Percentiles rank a stretch among this genome's conserved stretches.
These are phyloP conservation scores for Leptinotarsa lineolata DNA, from an alignment of 1,140 invertebrate species.

Conservation along the genomic window DNA sequence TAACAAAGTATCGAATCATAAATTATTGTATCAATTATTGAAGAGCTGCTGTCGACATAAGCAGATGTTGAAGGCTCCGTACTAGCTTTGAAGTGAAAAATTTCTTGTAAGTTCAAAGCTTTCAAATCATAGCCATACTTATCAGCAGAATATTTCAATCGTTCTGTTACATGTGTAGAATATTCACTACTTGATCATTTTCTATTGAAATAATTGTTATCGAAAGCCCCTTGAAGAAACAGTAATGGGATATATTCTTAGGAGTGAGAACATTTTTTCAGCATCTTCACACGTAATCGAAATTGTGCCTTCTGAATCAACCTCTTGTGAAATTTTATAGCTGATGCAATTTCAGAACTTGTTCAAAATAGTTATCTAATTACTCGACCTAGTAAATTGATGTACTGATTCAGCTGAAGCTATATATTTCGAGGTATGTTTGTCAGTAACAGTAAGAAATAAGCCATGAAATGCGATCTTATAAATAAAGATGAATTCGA, in stretches of 20 bases:
- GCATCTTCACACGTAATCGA: conserved; percentile 19
- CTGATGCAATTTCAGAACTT: conserved; percentile 31
- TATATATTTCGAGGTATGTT: conserved; percentile 30
- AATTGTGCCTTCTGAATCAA: conserved; percentile 25
- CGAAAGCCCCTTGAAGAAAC: conserved; percentile 37
- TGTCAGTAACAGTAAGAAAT: conserved; percentile 27
- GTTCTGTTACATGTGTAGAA: conserved; percentile 35
- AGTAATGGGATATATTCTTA: conserved; percentile 27
- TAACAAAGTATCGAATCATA: too few relatives aligned
- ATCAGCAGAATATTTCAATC: conserved; percentile 27
- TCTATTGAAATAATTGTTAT: conserved; percentile 36
- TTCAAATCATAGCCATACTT: conserved; percentile 13
- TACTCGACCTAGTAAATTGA: not conserved
- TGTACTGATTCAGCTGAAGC: conserved; percentile 10
- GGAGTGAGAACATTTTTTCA: conserved; percentile 8
- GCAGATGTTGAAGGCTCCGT: not conserved
- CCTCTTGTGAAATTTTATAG: conserved; percentile 32
- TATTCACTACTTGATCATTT: conserved; percentile 35
- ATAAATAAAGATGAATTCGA: too few relatives aligned
- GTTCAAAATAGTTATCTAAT: conserved; percentile 20
- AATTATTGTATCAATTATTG: too few relatives aligned
- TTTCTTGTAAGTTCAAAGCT: not conserved
- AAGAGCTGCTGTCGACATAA: not conserved
- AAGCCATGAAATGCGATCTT: not conserved
- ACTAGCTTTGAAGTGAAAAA: not conserved